Evolutionary conservation across 1,140 invertebrate species (phyloP).

Genomic region (Bicyclus anynana): DNA sequence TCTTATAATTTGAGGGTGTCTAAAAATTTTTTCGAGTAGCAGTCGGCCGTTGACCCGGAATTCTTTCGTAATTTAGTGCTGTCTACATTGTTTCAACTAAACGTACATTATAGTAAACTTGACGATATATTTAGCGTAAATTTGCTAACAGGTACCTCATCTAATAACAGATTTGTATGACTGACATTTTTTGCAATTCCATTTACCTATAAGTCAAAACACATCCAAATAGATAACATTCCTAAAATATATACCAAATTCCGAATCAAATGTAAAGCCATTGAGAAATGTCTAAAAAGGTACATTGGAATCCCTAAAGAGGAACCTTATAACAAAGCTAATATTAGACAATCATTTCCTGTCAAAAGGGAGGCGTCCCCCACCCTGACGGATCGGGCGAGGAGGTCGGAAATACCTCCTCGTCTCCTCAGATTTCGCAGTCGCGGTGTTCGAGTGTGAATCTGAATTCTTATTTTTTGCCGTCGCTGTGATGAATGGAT

Average conservation of each 20-base stretch:
- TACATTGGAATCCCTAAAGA: slow-evolving; percentile 64
- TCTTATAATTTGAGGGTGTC: slow-evolving; percentile 55
- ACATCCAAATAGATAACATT: too few relatives aligned
- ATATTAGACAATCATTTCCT: slow-evolving; percentile 77
- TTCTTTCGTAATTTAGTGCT: slow-evolving; percentile 57
- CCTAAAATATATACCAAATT: background rate
- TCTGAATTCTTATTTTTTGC: slow-evolving; percentile 70
- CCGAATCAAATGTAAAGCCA: slow-evolving; percentile 6
- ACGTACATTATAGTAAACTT: slow-evolving; percentile 1
- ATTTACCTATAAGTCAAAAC: too few relatives aligned
- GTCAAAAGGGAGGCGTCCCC: slow-evolving; percentile 66
- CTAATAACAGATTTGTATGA: too few relatives aligned
- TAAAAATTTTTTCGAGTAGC: slow-evolving; percentile 39
- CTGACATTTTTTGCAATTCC: too few relatives aligned
- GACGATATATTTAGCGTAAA: background rate
- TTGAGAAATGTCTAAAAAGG: slow-evolving; percentile 38
- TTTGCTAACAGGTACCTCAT: background rate
- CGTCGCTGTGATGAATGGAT: slow-evolving; percentile 67
- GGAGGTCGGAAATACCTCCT: slow-evolving; percentile 60
- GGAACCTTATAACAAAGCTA: slow-evolving; percentile 75
- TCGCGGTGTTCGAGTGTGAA: slow-evolving; percentile 67
- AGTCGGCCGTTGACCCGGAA: slow-evolving; percentile 51
- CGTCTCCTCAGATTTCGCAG: slow-evolving; percentile 71
- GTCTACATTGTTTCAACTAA: slow-evolving; percentile 24
- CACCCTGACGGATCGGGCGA: slow-evolving; percentile 36